Evolutionary conservation across 2,888 invertebrate genomes (phyloP).

Genomic region (Bombyx huttoni): DNA sequence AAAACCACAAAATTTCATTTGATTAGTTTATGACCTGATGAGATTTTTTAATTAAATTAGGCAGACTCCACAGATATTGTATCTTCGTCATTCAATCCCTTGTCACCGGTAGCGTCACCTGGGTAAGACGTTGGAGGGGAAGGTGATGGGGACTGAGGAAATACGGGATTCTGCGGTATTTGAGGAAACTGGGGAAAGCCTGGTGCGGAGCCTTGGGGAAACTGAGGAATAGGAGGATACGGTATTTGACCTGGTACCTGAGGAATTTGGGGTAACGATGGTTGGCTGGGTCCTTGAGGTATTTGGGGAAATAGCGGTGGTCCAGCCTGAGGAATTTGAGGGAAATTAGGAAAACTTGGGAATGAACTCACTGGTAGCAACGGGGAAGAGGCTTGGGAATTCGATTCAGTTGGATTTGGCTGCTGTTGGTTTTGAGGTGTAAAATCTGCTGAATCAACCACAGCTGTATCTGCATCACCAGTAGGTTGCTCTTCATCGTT

Average conservation of each 20-base stretch:
- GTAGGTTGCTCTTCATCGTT: conserved; percentile 9
- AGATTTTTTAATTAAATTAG: conserved; percentile 8
- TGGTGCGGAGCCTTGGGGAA: conserved; percentile 20
- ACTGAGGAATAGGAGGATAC: conserved; percentile 14
- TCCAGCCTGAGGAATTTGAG: conserved; percentile 18
- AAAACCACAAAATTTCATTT: too few relatives aligned
- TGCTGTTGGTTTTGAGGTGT: conserved; percentile 21
- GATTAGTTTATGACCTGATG: too few relatives aligned
- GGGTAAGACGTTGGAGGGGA: conserved; percentile 36
- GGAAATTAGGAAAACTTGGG: conserved; percentile 19
- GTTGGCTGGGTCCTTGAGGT: conserved; percentile 9
- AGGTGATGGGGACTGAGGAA: conserved; percentile 22
- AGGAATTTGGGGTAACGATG: conserved; percentile 19
- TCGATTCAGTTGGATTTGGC: conserved; percentile 12
- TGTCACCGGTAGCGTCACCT: conserved; percentile 25
- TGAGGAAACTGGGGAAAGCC: conserved; percentile 27
- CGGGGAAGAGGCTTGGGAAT: conserved; percentile 17
- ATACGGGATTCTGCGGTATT: conserved; percentile 18
- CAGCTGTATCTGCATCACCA: conserved; percentile 47
- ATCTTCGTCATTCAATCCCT: conserved; percentile 52
- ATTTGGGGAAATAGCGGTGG: conserved; percentile 8
- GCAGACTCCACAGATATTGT: conserved; percentile 60
- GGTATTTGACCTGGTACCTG: conserved; percentile 12
- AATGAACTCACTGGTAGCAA: conserved; percentile 17
- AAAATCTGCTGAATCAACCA: conserved; percentile 50